Percentiles rank a stretch among this genome's conserved stretches.
These are phyloP conservation scores for Paradisaea rubra DNA, from an alignment of 2,113 vertebrate species.

Conservation along the genomic window DNA sequence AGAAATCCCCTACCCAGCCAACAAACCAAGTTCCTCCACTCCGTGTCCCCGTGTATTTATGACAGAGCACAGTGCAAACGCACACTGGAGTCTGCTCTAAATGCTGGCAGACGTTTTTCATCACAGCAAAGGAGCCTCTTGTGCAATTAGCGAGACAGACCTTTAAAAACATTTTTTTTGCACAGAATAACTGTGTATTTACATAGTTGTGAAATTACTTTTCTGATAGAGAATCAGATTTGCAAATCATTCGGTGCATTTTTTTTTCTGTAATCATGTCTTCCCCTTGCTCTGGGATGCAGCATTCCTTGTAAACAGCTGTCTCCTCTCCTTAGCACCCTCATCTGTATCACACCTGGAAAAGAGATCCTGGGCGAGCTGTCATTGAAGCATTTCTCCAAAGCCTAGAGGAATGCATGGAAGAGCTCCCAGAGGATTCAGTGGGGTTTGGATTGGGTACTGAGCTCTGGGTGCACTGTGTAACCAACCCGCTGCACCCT, in stretches of 20 bases:
- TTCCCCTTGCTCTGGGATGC: not conserved
- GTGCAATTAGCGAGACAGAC: not conserved
- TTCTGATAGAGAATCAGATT: slow-evolving; percentile 41
- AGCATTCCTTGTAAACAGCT: not conserved
- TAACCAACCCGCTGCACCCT: not conserved
- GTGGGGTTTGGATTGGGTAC: not conserved
- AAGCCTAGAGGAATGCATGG: not conserved
- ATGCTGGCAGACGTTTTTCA: slow-evolving; percentile 8
- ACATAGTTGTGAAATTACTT: slow-evolving; percentile 3
- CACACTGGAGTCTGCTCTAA: not conserved
- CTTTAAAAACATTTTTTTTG: not conserved
- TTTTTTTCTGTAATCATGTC: not conserved
- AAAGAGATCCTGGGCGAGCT: not conserved
- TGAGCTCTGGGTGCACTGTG: not conserved
- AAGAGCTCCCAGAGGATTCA: not conserved
- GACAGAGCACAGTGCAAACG: not conserved
- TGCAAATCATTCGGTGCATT: not conserved
- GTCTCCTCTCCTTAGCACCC: not conserved
- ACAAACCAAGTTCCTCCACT: not conserved
- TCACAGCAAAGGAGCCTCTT: slow-evolving; percentile 29
- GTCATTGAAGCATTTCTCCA: not conserved
- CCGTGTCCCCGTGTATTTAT: accelerated
- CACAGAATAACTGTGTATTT: slow-evolving; percentile 5
- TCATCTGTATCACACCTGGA: not conserved
- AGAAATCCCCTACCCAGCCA: not conserved